These are phyloP conservation scores for Dendrolimus houi DNA, from an alignment of 2,888 invertebrate genomes.

Conservation along the genomic window DNA sequence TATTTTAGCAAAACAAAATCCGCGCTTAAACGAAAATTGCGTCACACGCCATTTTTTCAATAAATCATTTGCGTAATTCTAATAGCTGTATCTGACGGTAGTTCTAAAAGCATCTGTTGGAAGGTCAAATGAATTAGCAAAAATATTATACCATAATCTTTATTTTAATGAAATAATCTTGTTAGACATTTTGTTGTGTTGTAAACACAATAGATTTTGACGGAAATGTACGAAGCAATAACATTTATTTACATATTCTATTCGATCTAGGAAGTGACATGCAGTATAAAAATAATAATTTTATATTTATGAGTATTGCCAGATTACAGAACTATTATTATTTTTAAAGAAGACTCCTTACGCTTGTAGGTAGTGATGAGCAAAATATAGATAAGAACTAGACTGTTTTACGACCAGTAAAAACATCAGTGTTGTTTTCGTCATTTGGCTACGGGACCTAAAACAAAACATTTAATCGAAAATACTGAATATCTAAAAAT, in stretches of 20 bases:
- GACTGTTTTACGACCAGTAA: too few species aligned
- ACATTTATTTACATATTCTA: neutral
- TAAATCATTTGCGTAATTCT: neutral
- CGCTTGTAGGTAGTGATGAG: too few species aligned
- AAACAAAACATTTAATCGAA: too few species aligned
- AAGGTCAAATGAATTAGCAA: constrained; percentile 10
- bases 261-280: neutral
- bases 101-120: neutral
- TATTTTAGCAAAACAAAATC: too few species aligned
- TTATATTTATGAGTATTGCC: neutral
- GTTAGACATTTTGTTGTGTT: constrained; percentile 12
- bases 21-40: neutral
- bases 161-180: constrained; percentile 1
- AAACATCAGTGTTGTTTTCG: too few species aligned
- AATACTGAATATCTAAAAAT: too few species aligned
- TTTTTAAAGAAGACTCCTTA: too few species aligned
- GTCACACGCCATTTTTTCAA: neutral
- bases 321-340: neutral
- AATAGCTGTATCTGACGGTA: neutral
- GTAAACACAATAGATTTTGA: constrained; percentile 4
- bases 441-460: too few species aligned
- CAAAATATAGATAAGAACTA: too few species aligned
- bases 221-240: constrained; percentile 12
- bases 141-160: constrained; percentile 13
- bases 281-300: neutral